Conservation (phyloP, 2,113 vertebrate genomes). For the Syngnathus typhle region DNA sequence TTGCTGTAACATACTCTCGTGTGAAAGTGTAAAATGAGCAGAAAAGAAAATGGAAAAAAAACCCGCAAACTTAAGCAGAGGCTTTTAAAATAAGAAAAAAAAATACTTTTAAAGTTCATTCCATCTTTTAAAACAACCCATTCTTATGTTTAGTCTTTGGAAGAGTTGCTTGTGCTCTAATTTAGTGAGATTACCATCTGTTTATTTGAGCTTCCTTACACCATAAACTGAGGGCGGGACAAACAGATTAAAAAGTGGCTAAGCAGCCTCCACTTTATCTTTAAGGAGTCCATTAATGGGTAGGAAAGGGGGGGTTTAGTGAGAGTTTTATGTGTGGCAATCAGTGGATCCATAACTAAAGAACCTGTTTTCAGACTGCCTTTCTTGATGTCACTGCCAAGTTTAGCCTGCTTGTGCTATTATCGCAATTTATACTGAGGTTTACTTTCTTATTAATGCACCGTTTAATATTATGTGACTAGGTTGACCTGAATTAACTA, state of each 20-base stretch:
- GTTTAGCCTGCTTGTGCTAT: neutral
- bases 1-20: neutral
- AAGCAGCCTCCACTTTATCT: slow-evolving; percentile 57
- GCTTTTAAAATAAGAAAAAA: neutral
- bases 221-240: slow-evolving; percentile 52
- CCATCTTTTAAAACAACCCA: neutral
- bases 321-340: slow-evolving; percentile 37
- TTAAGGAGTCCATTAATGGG: slow-evolving; percentile 54
- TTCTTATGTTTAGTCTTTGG: slow-evolving; percentile 42
- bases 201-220: slow-evolving; percentile 60
- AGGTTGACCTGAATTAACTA: neutral
- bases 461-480: slow-evolving; percentile 13
- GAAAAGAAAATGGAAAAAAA: neutral
- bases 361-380: slow-evolving; percentile 48
- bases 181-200: slow-evolving; percentile 64
- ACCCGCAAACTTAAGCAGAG: neutral
- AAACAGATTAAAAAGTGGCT: slow-evolving; percentile 59
- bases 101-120: neutral
- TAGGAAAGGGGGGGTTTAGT: slow-evolving; percentile 27
- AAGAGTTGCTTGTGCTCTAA: slow-evolving; percentile 48
- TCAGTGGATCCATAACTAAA: slow-evolving; percentile 53
- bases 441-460: slow-evolving; percentile 15
- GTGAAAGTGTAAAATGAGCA: neutral
- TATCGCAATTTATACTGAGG: neutral
- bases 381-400: neutral